These are phyloP conservation scores for Nasonovia ribisnigri DNA, from an alignment of 2,888 invertebrate species.

Conservation along the genomic window DNA sequence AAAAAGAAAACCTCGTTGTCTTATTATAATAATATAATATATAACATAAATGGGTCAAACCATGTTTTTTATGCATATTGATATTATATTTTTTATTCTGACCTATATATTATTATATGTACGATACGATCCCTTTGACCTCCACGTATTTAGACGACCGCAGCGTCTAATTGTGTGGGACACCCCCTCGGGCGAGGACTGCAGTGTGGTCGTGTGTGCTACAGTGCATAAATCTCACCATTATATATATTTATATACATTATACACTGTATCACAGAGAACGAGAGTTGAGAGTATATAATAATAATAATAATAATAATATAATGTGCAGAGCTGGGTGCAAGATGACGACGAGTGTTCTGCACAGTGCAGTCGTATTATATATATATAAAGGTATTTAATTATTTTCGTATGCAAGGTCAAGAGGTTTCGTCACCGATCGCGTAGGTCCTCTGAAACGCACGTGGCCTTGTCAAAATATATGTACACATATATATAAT, in stretches of 20 bases:
- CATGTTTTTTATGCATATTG: not conserved
- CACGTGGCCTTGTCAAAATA: conserved; percentile 56
- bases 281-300: not conserved
- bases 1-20: conserved; percentile 41
- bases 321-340: conserved; percentile 4
- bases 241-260: not conserved
- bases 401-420: conserved; percentile 55
- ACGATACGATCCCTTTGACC: conserved; percentile 1
- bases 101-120: conserved; percentile 14
- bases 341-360: conserved; percentile 1
- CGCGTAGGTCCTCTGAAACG: conserved; percentile 54
- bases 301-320: conserved; percentile 13
- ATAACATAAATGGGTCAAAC: conserved; percentile 35
- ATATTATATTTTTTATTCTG: conserved; percentile 36
- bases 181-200: conserved; percentile 21
- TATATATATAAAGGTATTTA: conserved; percentile 26
- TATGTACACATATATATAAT: not conserved
- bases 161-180: not conserved
- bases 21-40: not conserved
- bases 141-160: not conserved
- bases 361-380: not conserved
- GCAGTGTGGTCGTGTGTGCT: not conserved
- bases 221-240: not conserved
- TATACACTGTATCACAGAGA: not conserved
- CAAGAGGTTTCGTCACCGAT: conserved; percentile 46